A percentile compares a stretch with the other conserved stretches of the same genome.
Evolutionary conservation across 1,140 invertebrate species (phyloP).

Genomic region (Hycleus phaleratus): DNA sequence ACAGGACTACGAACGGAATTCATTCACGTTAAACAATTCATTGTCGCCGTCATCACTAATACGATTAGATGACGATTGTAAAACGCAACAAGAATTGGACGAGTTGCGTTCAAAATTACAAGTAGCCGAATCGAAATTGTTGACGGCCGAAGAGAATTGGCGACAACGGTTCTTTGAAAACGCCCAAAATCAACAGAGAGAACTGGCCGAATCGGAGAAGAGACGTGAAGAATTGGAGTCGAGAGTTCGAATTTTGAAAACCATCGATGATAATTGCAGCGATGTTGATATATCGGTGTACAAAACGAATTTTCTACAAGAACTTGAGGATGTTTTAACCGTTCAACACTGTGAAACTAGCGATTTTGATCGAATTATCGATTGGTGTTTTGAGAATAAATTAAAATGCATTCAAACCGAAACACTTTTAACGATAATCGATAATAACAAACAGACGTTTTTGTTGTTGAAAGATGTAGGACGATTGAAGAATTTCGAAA

Average conservation of each 20-base stretch:
- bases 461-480: slow-evolving; percentile 17
- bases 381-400: slow-evolving; percentile 23
- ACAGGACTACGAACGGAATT: slow-evolving; percentile 48
- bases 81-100: slow-evolving; percentile 41
- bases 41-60: slow-evolving; percentile 28
- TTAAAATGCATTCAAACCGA: slow-evolving; percentile 20
- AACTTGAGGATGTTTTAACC: slow-evolving; percentile 46
- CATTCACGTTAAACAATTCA: slow-evolving; percentile 25
- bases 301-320: slow-evolving; percentile 47
- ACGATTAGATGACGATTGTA: slow-evolving; percentile 37
- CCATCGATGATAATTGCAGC: slow-evolving; percentile 26
- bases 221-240: slow-evolving; percentile 50
- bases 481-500: slow-evolving; percentile 17
- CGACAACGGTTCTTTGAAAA: slow-evolving; percentile 44
- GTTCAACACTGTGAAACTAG: slow-evolving; percentile 13
- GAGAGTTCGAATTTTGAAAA: slow-evolving; percentile 35
- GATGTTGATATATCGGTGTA: slow-evolving; percentile 41
- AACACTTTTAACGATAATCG: slow-evolving; percentile 23
- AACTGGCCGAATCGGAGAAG: slow-evolving; percentile 51
- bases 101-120: slow-evolving; percentile 48
- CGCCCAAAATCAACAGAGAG: slow-evolving; percentile 34
- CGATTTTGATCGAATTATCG: slow-evolving; percentile 18
- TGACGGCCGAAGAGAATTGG: slow-evolving; percentile 49
- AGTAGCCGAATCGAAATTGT: slow-evolving; percentile 52
- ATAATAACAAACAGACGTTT: slow-evolving; percentile 24